Evolutionary conservation across 37 sponge, comb jelly and placozoan species (phyloP), one percentile per base, ranked within the genome.

Genomic region (Aplysina aerophoba): DNA sequence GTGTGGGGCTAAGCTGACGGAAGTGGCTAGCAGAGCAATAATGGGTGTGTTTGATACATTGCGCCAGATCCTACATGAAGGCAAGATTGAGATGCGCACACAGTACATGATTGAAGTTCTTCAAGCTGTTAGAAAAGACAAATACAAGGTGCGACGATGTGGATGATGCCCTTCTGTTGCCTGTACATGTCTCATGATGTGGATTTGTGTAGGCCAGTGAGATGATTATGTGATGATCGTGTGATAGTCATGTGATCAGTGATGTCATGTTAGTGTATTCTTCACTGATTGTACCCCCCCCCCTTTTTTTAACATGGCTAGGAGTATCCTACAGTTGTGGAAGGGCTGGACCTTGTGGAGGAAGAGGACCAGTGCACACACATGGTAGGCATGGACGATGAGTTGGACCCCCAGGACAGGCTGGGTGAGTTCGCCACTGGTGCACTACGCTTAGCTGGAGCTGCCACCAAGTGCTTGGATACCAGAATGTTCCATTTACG

Each of bases 41-140:
- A 89, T 90, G 37, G 94, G 91, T 4, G 87, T 99, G 28, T 97
- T 95, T 83, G 99, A 99, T 53, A 94, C 93, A 0, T 69, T 99
- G 34, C 75, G 97, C 25, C 66, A 73, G 33, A 85, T 97, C 38
- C 93, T 99, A 4, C 93, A 96, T 72, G 92, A 93, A 2, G 96
- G 93, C 0, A 89, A 91, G 82, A 59, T 99, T 36, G 87, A 88
- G 44, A 84, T 63, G 13, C 86, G 99, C 50, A 90, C 95, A 17
- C 96, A 97, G 86, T 99, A 99, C 88, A 97, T 97, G 96, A 95
- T 99, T 20, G 99, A 99, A 81, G 96, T 95, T 36, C 79, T 97
- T 85, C 93, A 95, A 83, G 96, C 95, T 15, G 79, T 99, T 14
- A 73, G 97, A 53, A 99, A 99, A 79, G 99, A 97, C 82, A 79